These are phyloP conservation scores for Mellilla xanthometata DNA, from an alignment of 2,888 invertebrate species.

Conservation along the genomic window DNA sequence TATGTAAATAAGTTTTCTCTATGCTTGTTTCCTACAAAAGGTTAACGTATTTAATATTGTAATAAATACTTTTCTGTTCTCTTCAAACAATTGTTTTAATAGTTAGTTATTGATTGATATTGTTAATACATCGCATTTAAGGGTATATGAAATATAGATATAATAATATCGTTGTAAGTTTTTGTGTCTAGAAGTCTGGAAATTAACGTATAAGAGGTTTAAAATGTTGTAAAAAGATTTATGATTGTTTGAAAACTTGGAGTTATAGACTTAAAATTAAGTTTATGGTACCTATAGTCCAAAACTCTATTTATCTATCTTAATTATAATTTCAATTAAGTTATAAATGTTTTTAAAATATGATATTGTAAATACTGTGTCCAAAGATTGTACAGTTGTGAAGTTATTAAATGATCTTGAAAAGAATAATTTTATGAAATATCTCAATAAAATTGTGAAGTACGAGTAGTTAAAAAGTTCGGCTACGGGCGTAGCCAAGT, in stretches of 20 bases:
- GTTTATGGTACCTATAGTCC: conserved; percentile 39
- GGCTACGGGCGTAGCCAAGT: conserved; percentile 5
- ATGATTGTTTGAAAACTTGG: conserved; percentile 47
- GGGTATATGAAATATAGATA: conserved; percentile 12
- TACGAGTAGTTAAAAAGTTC: conserved; percentile 1
- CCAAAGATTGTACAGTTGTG: conserved; percentile 11
- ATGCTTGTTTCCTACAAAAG: too few species aligned
- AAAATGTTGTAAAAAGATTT: conserved; percentile 46
- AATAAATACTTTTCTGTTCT: too few species aligned
- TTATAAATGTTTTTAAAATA: conserved; percentile 9
- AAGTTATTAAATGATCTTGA: neutral
- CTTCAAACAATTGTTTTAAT: too few species aligned
- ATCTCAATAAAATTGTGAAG: conserved; percentile 5
- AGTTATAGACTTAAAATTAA: conserved; percentile 44
- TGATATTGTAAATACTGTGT: conserved; percentile 19
- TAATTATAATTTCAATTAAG: conserved; percentile 12
- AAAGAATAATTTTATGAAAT: conserved; percentile 4
- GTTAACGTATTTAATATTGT: too few species aligned
- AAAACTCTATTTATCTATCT: conserved; percentile 24
- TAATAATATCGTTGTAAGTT: conserved; percentile 22
- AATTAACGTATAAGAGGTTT: conserved; percentile 39
- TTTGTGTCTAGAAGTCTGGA: conserved; percentile 43
- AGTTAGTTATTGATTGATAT: too few species aligned
- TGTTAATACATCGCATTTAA: conserved; percentile 3
- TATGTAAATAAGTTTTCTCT: neutral